Conservation (phyloP, 2,113 vertebrate species). For the Melanerpes aurifrons region DNA sequence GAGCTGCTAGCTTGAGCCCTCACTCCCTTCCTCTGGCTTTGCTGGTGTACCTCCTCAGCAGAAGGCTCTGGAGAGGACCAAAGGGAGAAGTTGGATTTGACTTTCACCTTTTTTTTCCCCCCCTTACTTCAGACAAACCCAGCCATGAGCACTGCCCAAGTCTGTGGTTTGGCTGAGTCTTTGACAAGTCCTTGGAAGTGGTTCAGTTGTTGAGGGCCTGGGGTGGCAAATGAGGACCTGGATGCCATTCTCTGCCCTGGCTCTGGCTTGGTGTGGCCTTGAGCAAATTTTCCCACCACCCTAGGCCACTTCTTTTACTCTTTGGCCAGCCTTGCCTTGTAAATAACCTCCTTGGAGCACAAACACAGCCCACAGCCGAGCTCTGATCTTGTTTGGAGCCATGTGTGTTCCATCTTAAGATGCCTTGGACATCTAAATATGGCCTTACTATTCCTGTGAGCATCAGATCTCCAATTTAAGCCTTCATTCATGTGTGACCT, state of each 20-base stretch:
- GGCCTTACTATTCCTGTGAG: neutral
- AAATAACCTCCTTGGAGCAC: neutral
- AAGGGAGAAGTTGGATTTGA: neutral
- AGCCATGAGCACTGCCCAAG: neutral
- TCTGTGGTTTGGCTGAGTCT: neutral
- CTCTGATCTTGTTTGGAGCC: neutral
- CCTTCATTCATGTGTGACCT: fast-evolving
- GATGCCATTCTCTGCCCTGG: neutral
- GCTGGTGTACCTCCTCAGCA: neutral
- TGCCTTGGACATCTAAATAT: neutral
- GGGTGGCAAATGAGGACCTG: slow-evolving; percentile 32
- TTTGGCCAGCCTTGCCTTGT: slow-evolving; percentile 16
- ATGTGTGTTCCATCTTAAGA: neutral
- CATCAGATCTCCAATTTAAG: neutral
- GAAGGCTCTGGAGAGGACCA: neutral
- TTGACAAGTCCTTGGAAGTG: slow-evolving; percentile 2
- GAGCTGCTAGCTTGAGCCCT: neutral
- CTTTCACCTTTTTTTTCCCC: neutral
- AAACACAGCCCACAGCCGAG: neutral
- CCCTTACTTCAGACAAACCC: neutral
- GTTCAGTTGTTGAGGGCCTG: neutral
- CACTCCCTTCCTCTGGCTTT: neutral
- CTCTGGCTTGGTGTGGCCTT: neutral
- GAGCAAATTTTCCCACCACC: neutral
- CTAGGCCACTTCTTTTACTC: neutral